Evolutionary conservation across 2,797 vertebrate species (phyloP).

Genomic region (Poeciliopsis paucimaculata): DNA sequence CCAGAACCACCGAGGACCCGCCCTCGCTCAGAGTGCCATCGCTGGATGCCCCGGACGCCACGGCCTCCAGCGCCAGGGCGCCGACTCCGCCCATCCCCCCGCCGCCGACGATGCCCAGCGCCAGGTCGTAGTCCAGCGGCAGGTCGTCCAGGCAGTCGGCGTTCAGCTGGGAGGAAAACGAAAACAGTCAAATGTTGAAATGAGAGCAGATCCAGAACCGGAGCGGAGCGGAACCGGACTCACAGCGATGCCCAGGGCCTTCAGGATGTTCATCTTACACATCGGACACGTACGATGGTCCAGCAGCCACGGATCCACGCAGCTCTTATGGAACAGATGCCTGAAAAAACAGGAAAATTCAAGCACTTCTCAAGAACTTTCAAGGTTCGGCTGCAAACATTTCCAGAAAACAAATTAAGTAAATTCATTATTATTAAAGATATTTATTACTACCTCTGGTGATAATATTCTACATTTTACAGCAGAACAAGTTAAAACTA

Average conservation of each 20-base stretch:
- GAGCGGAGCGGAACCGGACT: slow-evolving; percentile 53
- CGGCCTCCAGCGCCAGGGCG: slow-evolving; percentile 71
- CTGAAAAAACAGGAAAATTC: slow-evolving; percentile 44
- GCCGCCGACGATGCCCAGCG: slow-evolving; percentile 82
- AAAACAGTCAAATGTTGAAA: neutral
- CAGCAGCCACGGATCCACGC: slow-evolving; percentile 97
- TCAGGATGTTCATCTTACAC: slow-evolving; percentile 99
- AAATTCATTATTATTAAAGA: too few species aligned
- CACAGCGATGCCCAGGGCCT: slow-evolving; percentile 97
- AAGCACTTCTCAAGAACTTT: too few species aligned
- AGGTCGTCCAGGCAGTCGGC: slow-evolving; percentile 94
- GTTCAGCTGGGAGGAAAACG: slow-evolving; percentile 81
- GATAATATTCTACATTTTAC: too few species aligned
- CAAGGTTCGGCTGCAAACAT: too few species aligned
- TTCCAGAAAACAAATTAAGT: too few species aligned
- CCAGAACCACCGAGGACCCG: slow-evolving; percentile 83
- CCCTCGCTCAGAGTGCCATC: slow-evolving; percentile 87
- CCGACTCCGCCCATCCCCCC: slow-evolving; percentile 60
- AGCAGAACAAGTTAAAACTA: too few species aligned
- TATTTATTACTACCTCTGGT: too few species aligned
- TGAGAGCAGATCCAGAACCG: neutral
- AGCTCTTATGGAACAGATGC: slow-evolving; percentile 91
- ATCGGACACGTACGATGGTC: slow-evolving; percentile 98
- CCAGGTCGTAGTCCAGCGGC: slow-evolving; percentile 89
- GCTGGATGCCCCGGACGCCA: slow-evolving; percentile 77